Evolutionary conservation across 2,797 vertebrate genomes (phyloP), one percentile per base, ranked within the genome.

Genomic region (Gastrophryne carolinensis): DNA sequence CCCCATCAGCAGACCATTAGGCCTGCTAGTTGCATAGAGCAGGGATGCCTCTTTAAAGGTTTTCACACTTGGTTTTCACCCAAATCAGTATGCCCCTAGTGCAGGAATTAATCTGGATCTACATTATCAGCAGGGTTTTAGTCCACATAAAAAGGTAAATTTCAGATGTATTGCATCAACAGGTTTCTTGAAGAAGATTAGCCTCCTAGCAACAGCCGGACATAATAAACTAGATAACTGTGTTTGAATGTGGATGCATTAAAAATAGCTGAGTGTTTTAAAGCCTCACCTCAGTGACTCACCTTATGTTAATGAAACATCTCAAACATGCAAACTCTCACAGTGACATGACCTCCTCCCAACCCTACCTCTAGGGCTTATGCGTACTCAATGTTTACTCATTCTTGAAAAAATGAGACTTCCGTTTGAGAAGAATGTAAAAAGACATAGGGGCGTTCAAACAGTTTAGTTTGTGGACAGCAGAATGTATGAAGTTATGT

Each of bases 231-330:
- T n/a, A 32, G 27, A 30, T 56, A 29, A 29, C 53, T 17, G 53
- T 56, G 53, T 56, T 30, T 56, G 27, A 56, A 9, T 56, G 53
- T 17, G 27, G 53, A 56, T 56, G 53, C 29, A 56, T 26, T n/a
- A 27, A 15, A 56, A 29, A 56, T 17, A 56, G 53, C 56, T 44
- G 8, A 35, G 41, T 72, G 56, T 58, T 70, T 37, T 50, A 54
- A 50, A 54, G 58, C 74, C 66, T 71, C 74, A 65, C 75, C 75
- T 78, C 21, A 27, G 32, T 78, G 75, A 78, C 57, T 78, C 60
- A 65, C 50, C 23, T 12, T 44, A 3, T 62, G 19, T 6, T 58
- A 78, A 72, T 58, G 30, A 50, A 65, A 58, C 60, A 34, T 63
- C 58, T 54, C 67, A 56, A 39, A 47, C 32, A 26, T 29, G 34